Evolutionary conservation across 2,113 vertebrate species (phyloP).

Genomic region (Rallus limicola): DNA sequence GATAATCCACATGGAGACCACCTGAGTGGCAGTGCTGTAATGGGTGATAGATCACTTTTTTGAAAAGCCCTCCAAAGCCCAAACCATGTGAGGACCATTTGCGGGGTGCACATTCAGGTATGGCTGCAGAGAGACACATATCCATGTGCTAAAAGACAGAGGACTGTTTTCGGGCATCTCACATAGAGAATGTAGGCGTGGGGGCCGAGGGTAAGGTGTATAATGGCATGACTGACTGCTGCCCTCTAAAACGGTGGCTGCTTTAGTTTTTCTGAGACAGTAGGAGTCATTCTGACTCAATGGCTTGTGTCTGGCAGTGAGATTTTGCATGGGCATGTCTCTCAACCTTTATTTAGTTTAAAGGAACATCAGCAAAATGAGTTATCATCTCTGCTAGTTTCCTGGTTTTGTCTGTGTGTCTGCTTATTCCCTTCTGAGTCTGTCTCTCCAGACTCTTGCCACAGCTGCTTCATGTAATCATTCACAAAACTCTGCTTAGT

Average conservation of each 20-base stretch:
- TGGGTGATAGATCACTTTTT: background rate
- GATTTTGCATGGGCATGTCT: background rate
- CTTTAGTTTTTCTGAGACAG: background rate
- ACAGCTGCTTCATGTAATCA: background rate
- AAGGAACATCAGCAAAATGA: background rate
- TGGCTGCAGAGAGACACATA: rapidly evolving
- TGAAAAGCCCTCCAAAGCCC: background rate
- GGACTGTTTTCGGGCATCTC: background rate
- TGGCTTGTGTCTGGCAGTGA: background rate
- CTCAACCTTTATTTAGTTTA: background rate
- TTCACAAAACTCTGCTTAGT: background rate
- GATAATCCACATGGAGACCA: background rate
- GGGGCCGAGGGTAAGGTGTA: background rate
- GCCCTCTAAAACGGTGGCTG: background rate
- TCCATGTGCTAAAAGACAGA: background rate
- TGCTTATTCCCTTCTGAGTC: background rate
- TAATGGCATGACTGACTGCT: rapidly evolving
- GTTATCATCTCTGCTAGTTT: background rate
- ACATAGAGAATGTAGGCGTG: rapidly evolving
- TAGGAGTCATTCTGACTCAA: background rate
- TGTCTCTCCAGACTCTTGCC: background rate
- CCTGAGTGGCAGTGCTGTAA: too few relatives aligned
- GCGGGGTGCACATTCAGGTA: background rate
- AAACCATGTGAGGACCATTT: background rate
- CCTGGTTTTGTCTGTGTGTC: background rate